Evolutionary conservation across 2,888 invertebrate genomes (phyloP).

Genomic region (Hartigia nigra): DNA sequence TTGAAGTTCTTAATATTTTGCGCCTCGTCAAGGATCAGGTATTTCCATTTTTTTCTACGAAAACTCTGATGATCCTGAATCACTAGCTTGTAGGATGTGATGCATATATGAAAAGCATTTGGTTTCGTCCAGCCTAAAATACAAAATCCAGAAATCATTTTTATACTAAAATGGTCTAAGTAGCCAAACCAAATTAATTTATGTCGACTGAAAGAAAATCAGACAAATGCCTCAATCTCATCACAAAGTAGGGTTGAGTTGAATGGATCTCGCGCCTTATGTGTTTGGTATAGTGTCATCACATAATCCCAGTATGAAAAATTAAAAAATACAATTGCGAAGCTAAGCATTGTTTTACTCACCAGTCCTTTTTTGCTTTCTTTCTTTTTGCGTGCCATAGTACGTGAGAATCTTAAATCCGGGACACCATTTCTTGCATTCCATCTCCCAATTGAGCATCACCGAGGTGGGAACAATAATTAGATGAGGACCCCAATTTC

Average conservation of each 20-base stretch:
- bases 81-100: slow-evolving; percentile 97
- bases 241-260: slow-evolving; percentile 13
- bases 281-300: slow-evolving; percentile 17
- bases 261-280: slow-evolving; percentile 18
- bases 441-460: slow-evolving; percentile 99
- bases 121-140: slow-evolving; percentile 91
- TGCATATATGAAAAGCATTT: slow-evolving; percentile 98
- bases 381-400: slow-evolving; percentile 95
- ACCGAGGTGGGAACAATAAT: slow-evolving; percentile 99
- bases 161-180: neutral
- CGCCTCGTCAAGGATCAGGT: slow-evolving; percentile 97
- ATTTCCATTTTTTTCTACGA: slow-evolving; percentile 97
- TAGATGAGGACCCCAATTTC: slow-evolving; percentile 98
- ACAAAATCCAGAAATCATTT: neutral
- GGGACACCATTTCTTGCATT: slow-evolving; percentile 99
- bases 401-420: slow-evolving; percentile 99
- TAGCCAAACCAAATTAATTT: neutral
- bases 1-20: slow-evolving; percentile 99
- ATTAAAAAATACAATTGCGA: slow-evolving; percentile 15
- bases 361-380: slow-evolving; percentile 86
- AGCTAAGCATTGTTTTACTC: slow-evolving; percentile 9
- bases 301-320: slow-evolving; percentile 16
- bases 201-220: neutral
- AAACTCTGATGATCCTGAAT: slow-evolving; percentile 99
- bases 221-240: slow-evolving; percentile 23